phyloP scores from a whole-genome alignment of 2,113 vertebrate species.

The Marmota flaviventris region DNA sequence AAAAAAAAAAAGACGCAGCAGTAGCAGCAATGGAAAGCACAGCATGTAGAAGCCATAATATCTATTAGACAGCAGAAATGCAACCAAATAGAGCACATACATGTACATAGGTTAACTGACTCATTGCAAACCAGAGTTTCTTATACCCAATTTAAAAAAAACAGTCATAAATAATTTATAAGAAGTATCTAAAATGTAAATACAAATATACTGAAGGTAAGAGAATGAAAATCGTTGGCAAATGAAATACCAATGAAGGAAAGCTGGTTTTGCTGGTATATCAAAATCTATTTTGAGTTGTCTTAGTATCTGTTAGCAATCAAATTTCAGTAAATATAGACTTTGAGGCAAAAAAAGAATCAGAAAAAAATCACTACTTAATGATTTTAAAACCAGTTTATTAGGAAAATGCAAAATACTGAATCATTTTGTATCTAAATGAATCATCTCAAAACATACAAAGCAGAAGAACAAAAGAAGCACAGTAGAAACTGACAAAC shows the following conservation, averaged over 20 bases:
- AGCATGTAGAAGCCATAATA: too few species aligned
- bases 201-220: neutral
- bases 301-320: neutral
- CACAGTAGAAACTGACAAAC: neutral
- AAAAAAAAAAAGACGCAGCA: too few species aligned
- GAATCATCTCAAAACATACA: neutral
- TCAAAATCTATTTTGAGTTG: neutral
- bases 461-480: conserved; percentile 20
- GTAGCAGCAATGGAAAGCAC: too few species aligned
- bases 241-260: neutral
- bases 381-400: neutral
- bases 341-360: neutral
- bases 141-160: neutral
- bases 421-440: neutral
- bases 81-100: neutral
- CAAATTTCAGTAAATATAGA: neutral
- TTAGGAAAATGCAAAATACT: neutral
- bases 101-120: neutral
- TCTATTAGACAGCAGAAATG: too few species aligned
- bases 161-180: neutral
- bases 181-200: neutral
- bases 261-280: neutral
- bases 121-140: neutral
- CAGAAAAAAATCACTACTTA: neutral
- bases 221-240: neutral